Conservation (phyloP, 2,113 vertebrate species). For the Kobus ellipsiprymnus region DNA sequence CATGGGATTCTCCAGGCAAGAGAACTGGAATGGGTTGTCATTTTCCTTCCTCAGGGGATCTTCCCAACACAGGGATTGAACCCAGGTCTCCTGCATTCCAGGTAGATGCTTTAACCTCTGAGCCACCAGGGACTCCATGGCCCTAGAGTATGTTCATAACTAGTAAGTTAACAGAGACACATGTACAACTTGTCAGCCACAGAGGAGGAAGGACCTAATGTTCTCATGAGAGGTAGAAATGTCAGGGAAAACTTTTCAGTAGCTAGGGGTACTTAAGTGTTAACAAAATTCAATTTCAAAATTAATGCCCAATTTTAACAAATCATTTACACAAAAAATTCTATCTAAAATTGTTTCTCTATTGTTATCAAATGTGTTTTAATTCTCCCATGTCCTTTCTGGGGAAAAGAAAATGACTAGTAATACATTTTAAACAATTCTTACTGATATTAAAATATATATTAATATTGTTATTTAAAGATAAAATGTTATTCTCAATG, state of each 20-base stretch:
- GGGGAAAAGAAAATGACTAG: neutral
- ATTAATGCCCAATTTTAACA: neutral
- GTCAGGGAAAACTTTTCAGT: neutral
- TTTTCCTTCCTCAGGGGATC: too few relatives aligned
- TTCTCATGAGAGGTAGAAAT: neutral
- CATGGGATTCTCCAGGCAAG: too few relatives aligned
- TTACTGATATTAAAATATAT: neutral
- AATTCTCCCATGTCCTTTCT: neutral
- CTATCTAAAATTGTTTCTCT: neutral
- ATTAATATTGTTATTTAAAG: neutral
- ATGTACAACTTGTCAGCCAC: neutral
- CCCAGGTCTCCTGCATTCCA: accelerated
- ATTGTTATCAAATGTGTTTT: neutral
- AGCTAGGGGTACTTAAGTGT: neutral
- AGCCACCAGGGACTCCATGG: too few relatives aligned
- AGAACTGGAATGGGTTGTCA: too few relatives aligned
- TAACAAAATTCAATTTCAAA: neutral
- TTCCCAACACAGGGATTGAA: too few relatives aligned
- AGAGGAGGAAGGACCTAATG: neutral
- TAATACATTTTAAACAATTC: neutral
- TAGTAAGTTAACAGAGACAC: too few relatives aligned
- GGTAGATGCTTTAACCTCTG: too few relatives aligned
- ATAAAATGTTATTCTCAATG: neutral
- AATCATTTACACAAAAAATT: neutral
- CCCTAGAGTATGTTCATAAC: too few relatives aligned